Evolutionary conservation across 2,113 vertebrate species (phyloP).

Genomic region (Dicentrarchus labrax): DNA sequence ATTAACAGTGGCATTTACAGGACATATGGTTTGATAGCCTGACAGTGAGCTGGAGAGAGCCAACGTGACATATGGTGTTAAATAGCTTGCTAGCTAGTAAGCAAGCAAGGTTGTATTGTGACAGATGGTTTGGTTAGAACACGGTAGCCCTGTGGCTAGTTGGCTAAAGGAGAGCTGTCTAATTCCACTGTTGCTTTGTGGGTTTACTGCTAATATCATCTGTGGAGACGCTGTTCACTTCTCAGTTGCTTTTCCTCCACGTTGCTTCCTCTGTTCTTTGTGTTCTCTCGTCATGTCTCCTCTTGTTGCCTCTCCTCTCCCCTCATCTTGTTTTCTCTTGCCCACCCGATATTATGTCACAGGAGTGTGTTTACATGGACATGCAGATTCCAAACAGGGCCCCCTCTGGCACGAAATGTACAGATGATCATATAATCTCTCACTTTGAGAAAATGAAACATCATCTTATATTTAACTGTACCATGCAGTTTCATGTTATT

Average conservation of each 20-base stretch:
- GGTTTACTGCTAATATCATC: background rate
- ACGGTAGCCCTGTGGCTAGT: constrained; percentile 15
- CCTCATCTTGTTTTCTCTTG: background rate
- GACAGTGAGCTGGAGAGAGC: constrained; percentile 3
- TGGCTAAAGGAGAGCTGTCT: constrained; percentile 10
- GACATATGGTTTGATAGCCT: constrained; percentile 17
- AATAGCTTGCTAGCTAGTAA: constrained; percentile 31
- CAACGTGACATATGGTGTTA: constrained; percentile 45
- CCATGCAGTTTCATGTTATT: background rate
- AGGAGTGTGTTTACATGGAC: background rate
- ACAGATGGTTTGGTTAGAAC: constrained; percentile 51
- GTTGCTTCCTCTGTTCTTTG: background rate
- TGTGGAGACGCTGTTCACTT: background rate
- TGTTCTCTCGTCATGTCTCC: background rate
- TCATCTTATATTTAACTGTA: background rate
- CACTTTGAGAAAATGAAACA: background rate
- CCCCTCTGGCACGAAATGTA: background rate
- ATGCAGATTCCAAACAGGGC: background rate
- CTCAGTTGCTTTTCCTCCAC: background rate
- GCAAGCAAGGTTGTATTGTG: constrained; percentile 24
- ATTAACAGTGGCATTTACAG: constrained; percentile 28
- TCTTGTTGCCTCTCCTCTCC: background rate
- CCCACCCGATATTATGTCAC: background rate
- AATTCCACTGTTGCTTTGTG: constrained; percentile 12
- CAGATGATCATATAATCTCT: background rate